These are phyloP conservation scores for Panthera uncia DNA, from an alignment of 2,113 vertebrate species.

Conservation along the genomic window DNA sequence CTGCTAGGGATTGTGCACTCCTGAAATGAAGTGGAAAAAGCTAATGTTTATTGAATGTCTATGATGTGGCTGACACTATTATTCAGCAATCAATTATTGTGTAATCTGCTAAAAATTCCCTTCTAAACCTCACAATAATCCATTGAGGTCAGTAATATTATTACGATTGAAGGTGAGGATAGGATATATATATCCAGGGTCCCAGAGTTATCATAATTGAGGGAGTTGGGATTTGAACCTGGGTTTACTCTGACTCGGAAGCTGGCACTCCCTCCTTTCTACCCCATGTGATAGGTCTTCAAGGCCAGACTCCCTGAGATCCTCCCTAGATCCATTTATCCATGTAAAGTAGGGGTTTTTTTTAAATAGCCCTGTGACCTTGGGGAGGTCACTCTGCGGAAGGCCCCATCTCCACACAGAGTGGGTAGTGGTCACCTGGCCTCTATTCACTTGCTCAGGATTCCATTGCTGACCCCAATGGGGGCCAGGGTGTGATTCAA, in stretches of 20 bases:
- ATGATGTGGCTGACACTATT: neutral
- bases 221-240: neutral
- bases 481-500: neutral
- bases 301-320: neutral
- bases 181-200: neutral
- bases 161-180: neutral
- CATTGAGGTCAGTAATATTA: neutral
- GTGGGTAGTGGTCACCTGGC: neutral
- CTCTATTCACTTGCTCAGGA: neutral
- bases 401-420: neutral
- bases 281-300: neutral
- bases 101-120: neutral
- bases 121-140: neutral
- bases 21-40: slow-evolving; percentile 5
- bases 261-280: neutral
- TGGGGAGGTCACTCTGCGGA: neutral
- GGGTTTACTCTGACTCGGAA: neutral
- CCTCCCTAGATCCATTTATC: neutral
- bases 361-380: neutral
- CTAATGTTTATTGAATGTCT: neutral
- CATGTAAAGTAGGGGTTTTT: neutral
- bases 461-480: neutral
- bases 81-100: neutral
- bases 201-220: neutral
- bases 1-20: neutral